Evolutionary conservation across 64 coral and sea anemone genomes (phyloP).

Genomic region (Anthopleura sola): DNA sequence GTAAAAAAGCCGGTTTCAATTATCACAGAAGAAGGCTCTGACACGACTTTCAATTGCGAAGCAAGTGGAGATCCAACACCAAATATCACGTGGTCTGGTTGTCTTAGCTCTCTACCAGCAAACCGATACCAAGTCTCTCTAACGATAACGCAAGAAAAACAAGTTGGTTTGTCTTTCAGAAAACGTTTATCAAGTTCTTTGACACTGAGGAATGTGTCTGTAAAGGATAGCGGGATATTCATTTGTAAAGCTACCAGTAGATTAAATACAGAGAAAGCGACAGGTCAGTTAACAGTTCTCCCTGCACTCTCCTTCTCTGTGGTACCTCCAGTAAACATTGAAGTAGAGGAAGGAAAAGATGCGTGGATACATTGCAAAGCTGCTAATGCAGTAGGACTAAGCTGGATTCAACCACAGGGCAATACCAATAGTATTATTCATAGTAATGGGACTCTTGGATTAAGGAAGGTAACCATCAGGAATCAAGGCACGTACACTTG

Average conservation of each 20-base stretch:
- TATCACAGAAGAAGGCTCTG: conserved; percentile 31
- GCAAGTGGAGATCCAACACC: conserved; percentile 31
- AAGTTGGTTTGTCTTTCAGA: not conserved
- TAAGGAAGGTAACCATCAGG: not conserved
- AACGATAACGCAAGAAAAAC: not conserved
- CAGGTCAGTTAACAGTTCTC: not conserved
- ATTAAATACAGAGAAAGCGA: not conserved
- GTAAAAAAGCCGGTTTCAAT: not conserved
- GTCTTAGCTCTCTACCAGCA: not conserved
- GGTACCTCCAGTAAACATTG: not conserved
- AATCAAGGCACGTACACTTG: not conserved
- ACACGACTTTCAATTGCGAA: not conserved
- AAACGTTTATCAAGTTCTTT: not conserved
- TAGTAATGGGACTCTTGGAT: not conserved
- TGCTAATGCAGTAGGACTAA: not conserved
- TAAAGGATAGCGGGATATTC: not conserved
- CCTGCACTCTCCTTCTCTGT: not conserved
- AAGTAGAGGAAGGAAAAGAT: not conserved
- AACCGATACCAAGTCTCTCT: not conserved
- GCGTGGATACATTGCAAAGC: not conserved
- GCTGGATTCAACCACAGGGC: not conserved
- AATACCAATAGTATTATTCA: not conserved
- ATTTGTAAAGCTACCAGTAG: not conserved
- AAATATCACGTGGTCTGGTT: conserved; percentile 26
- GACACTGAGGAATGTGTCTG: not conserved